phyloP scores from a whole-genome alignment of 2,888 invertebrate species.

The Eucera pruinosa region DNA sequence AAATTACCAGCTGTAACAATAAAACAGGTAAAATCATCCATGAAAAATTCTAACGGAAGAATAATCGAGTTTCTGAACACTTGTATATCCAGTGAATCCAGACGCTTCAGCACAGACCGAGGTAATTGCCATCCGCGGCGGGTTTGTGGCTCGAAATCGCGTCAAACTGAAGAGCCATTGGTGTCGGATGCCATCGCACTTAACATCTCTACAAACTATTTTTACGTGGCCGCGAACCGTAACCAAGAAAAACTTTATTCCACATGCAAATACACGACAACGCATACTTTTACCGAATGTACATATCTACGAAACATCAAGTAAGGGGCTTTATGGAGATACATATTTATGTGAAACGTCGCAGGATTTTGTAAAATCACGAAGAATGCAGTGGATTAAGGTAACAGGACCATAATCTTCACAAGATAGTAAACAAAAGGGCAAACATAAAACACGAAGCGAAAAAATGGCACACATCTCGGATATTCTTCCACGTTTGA shows the following conservation, averaged over 20 bases:
- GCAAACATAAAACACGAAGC: slow-evolving; percentile 11
- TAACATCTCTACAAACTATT: slow-evolving; percentile 31
- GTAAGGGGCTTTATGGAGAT: background rate
- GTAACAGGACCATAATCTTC: slow-evolving; percentile 32
- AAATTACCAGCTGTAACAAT: background rate
- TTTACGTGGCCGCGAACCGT: slow-evolving; percentile 9
- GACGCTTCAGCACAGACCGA: background rate
- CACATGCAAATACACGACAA: background rate
- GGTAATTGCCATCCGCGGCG: slow-evolving; percentile 17
- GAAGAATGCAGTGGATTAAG: slow-evolving; percentile 20
- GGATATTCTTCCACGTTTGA: slow-evolving; percentile 29
- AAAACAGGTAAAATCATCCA: slow-evolving; percentile 9
- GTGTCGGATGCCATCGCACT: slow-evolving; percentile 34
- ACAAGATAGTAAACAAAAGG: slow-evolving; percentile 17
- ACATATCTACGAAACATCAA: background rate
- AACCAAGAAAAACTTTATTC: slow-evolving; percentile 14
- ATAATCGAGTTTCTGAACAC: slow-evolving; percentile 16
- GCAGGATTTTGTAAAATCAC: slow-evolving; percentile 6
- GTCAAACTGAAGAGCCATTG: slow-evolving; percentile 40
- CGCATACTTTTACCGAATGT: background rate
- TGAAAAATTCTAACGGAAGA: background rate
- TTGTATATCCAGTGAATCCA: slow-evolving; percentile 22
- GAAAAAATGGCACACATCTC: slow-evolving; percentile 15
- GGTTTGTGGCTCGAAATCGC: slow-evolving; percentile 32
- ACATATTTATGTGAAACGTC: background rate